Evolutionary conservation across 1,140 invertebrate genomes (phyloP).

Genomic region (Papilio xuthus): DNA sequence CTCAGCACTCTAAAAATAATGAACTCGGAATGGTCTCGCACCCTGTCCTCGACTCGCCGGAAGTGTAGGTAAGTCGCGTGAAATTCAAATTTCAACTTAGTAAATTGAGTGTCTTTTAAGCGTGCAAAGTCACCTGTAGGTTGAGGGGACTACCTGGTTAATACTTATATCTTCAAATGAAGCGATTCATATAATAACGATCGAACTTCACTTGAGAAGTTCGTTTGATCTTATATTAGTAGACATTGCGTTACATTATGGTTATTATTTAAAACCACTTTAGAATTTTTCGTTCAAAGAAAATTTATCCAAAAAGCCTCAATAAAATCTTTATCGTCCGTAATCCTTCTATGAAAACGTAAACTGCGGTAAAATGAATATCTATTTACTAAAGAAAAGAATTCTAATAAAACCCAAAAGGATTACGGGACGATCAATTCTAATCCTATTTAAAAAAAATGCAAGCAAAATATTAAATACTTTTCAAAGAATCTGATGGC

Average conservation of each 20-base stretch:
- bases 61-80: not conserved
- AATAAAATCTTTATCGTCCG: constrained; percentile 9
- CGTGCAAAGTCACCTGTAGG: not conserved
- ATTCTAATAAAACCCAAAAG: constrained; percentile 2
- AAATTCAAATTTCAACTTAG: too few relatives aligned
- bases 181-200: too few relatives aligned
- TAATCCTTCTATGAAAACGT: constrained; percentile 3
- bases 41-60: not conserved
- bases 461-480: constrained; percentile 10
- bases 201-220: too few relatives aligned
- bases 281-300: not conserved
- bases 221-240: too few relatives aligned
- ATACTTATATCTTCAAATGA: constrained; percentile 41
- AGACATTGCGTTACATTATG: not conserved
- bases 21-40: not conserved
- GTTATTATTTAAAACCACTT: not conserved
- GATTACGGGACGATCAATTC: not conserved
- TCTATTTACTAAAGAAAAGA: constrained; percentile 2
- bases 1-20: not conserved
- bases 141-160: constrained; percentile 36
- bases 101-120: too few relatives aligned
- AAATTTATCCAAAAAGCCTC: not conserved
- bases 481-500: not conserved
- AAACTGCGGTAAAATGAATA: constrained; percentile 1
- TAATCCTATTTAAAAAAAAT: constrained; percentile 8